Evolutionary conservation across 2,797 vertebrate genomes (phyloP).

Genomic region (Enteromius fasciolatus): DNA sequence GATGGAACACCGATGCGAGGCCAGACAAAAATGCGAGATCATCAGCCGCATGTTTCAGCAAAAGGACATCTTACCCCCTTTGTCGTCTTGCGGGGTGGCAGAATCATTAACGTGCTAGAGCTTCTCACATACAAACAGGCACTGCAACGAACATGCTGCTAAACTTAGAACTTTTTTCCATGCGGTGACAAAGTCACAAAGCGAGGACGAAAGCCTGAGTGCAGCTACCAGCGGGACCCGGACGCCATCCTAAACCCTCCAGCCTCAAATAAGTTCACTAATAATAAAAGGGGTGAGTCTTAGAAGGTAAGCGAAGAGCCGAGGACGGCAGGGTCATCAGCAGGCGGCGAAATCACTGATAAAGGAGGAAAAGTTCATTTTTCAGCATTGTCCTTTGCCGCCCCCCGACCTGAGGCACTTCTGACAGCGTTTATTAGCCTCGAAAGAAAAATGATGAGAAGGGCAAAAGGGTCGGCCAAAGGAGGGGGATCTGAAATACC

Average conservation of each 20-base stretch:
- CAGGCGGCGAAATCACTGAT: conserved; percentile 37
- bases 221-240: conserved; percentile 19
- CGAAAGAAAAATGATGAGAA: conserved; percentile 63
- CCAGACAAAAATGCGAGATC: neutral
- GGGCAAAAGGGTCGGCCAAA: conserved; percentile 61
- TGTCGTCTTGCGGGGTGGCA: conserved; percentile 6
- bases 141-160: conserved; percentile 51
- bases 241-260: neutral
- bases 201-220: conserved; percentile 38
- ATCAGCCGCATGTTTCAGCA: conserved; percentile 3
- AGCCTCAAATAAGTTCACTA: conserved; percentile 12
- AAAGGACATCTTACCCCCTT: conserved; percentile 26
- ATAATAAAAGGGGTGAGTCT: neutral
- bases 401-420: conserved; percentile 50
- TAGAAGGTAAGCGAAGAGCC: conserved; percentile 8
- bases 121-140: conserved; percentile 56
- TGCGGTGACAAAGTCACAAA: conserved; percentile 57
- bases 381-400: conserved; percentile 55
- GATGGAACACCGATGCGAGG: conserved; percentile 31
- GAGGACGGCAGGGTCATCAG: conserved; percentile 41
- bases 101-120: conserved; percentile 58
- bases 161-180: conserved; percentile 71
- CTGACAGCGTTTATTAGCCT: conserved; percentile 62
- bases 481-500: conserved; percentile 60
- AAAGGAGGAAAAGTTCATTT: conserved; percentile 56